Evolutionary conservation across 2,888 invertebrate genomes (phyloP), one percentile per base, ranked within the genome.

Genomic region (Caenorhabditis parvicauda): DNA sequence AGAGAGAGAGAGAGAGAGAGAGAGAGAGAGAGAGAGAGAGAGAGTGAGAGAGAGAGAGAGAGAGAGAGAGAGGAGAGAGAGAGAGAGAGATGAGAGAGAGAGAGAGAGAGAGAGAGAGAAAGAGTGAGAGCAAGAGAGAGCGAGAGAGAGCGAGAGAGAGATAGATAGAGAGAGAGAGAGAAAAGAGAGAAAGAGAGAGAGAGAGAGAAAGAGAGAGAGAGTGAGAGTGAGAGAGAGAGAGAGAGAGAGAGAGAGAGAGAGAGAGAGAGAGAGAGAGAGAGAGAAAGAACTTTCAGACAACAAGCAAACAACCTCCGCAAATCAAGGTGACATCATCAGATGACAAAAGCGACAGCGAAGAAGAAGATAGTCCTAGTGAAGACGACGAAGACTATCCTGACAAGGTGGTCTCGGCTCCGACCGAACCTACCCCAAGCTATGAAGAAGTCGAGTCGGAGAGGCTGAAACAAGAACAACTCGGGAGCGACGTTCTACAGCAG

Each of bases 331-430:
- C 58, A 9, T 54, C 47, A 0, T 59, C 59, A 4, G 58, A 63
- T 17, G 66, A 66, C 6, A 53, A 68, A 42, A 62, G 61, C 29
- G 70, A 71, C 49, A 71, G 69, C 47, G 69, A 68, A n/a, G 64
- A 67, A 37, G 71, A 66, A 37, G 72, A 72, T 29, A 64, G 60
- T 38, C 57, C 54, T 32, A 60, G 61, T 24, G 78, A 79, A 39
- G 79, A 79, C 19, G 79, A 79, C 35, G 79, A 79, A 14, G 79
- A 79, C 47, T 80, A 79, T 56, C 76, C 75, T 9, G 79, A 77
- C 62, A 63, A 65, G 50, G 75, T 76, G 2, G 77, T 79, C 19
- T 67, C 70, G 35, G 79, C 76, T n/a, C 79, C 79, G n/a, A 65
- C 70, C 2, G 77, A 72, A 1, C 67, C 72, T n/a, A 59, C 74